These are phyloP conservation scores for Ectobius pallidus DNA, from an alignment of 2,888 invertebrate genomes.

Conservation along the genomic window DNA sequence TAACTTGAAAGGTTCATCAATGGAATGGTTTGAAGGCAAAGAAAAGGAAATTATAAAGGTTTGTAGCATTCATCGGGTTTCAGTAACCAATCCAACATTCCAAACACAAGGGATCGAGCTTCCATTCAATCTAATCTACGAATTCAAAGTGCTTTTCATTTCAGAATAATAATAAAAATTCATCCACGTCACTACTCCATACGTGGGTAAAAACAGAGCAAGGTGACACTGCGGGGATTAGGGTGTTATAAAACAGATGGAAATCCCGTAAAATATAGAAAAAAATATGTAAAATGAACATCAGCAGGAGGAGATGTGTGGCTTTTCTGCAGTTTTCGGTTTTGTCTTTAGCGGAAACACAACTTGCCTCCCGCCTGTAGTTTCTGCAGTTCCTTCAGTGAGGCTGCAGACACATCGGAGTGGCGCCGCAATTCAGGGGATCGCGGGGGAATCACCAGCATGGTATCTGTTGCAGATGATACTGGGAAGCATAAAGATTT, in stretches of 20 bases:
- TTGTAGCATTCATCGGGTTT: slow-evolving; percentile 9
- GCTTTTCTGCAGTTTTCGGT: slow-evolving; percentile 28
- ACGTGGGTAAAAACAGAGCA: slow-evolving; percentile 16
- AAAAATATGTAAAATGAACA: slow-evolving; percentile 1
- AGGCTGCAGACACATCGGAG: slow-evolving; percentile 88
- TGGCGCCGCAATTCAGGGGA: slow-evolving; percentile 82
- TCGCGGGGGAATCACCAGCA: slow-evolving; percentile 59
- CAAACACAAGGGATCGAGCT: slow-evolving; percentile 30
- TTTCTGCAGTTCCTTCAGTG: slow-evolving; percentile 83
- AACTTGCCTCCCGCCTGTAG: slow-evolving; percentile 36
- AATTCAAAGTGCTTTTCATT: slow-evolving; percentile 29
- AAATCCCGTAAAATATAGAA: slow-evolving; percentile 6
- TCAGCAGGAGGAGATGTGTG: slow-evolving; percentile 23
- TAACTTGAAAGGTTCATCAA: too few species aligned
- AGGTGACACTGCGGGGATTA: slow-evolving; percentile 3
- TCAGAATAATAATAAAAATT: slow-evolving; percentile 13
- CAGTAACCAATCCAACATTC: slow-evolving; percentile 30
- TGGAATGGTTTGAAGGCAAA: too few species aligned
- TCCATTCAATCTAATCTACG: slow-evolving; percentile 32
- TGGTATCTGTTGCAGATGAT: slow-evolving; percentile 9
- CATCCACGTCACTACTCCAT: slow-evolving; percentile 27
- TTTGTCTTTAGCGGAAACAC: slow-evolving; percentile 27
- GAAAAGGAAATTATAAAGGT: background rate
- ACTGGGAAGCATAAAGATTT: slow-evolving; percentile 10
- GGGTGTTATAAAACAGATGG: background rate